Evolutionary conservation across 2,113 vertebrate species (phyloP).

Genomic region (Origma solitaria): DNA sequence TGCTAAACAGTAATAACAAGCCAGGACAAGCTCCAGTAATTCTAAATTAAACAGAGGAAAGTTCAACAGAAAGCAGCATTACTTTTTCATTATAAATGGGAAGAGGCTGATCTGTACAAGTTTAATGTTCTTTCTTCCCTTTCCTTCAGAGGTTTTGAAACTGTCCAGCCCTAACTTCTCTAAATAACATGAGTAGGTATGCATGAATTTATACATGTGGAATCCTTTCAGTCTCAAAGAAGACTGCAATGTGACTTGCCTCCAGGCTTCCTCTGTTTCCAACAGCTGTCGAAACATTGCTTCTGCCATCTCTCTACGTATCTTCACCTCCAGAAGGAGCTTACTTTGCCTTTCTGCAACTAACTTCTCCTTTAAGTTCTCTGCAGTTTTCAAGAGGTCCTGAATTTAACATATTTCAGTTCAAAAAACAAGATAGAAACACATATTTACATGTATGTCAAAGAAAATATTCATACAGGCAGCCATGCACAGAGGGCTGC

Average conservation of each 20-base stretch:
- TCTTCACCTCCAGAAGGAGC: conserved; percentile 82
- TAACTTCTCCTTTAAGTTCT: conserved; percentile 74
- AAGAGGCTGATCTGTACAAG: neutral
- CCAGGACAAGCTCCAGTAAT: neutral
- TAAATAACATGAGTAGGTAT: neutral
- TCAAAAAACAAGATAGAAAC: neutral
- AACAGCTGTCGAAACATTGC: conserved; percentile 83
- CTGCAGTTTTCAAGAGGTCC: conserved; percentile 75
- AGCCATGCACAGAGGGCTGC: neutral
- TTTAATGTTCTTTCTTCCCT: neutral
- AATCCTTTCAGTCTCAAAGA: neutral
- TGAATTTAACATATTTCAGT: conserved; percentile 11
- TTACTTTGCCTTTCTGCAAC: conserved; percentile 77
- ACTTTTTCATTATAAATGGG: neutral
- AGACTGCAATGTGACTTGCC: conserved; percentile 28
- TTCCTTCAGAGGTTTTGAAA: neutral
- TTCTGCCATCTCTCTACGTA: conserved; percentile 88
- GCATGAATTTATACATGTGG: neutral
- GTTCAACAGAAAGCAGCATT: neutral
- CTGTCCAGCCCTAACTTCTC: neutral
- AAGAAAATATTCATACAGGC: neutral
- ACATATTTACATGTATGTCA: neutral
- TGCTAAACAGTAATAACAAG: neutral
- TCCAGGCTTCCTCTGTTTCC: conserved; percentile 81
- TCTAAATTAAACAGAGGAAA: neutral